phyloP scores from a whole-genome alignment of 2,797 vertebrate genomes.

The Phalanger gymnotis region DNA sequence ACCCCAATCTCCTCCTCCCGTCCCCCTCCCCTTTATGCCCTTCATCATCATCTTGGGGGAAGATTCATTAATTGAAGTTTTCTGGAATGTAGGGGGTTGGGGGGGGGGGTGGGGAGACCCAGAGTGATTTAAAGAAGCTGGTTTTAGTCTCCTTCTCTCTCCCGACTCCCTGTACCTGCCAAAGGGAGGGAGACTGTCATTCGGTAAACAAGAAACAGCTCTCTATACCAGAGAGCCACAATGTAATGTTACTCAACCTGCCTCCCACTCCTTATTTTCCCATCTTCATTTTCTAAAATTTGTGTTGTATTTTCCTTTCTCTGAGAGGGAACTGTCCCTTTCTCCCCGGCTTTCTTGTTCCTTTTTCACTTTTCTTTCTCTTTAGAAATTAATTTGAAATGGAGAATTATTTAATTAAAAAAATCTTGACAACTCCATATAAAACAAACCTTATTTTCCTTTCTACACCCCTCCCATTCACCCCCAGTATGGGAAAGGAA shows the following conservation, averaged over 20 bases:
- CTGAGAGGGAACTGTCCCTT: slow-evolving; percentile 53
- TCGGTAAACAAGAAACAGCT: slow-evolving; percentile 68
- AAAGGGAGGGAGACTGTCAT: slow-evolving; percentile 33
- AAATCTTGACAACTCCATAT: slow-evolving; percentile 51
- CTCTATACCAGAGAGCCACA: slow-evolving; percentile 50
- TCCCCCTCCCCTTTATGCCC: slow-evolving; percentile 46
- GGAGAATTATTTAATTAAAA: slow-evolving; percentile 63
- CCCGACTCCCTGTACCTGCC: slow-evolving; percentile 67
- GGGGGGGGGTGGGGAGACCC: slow-evolving; percentile 58
- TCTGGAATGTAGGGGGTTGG: slow-evolving; percentile 77
- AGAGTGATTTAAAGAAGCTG: slow-evolving; percentile 77
- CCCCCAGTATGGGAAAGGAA: slow-evolving; percentile 59
- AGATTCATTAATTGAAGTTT: slow-evolving; percentile 81
- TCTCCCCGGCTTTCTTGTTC: slow-evolving; percentile 67
- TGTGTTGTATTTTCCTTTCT: slow-evolving; percentile 78
- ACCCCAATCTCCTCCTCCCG: slow-evolving; percentile 9
- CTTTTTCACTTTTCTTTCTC: slow-evolving; percentile 59
- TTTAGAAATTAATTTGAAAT: slow-evolving; percentile 70
- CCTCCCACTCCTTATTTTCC: slow-evolving; percentile 19
- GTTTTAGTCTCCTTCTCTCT: slow-evolving; percentile 68
- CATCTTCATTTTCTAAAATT: slow-evolving; percentile 69
- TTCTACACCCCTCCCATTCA: neutral
- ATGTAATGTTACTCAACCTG: slow-evolving; percentile 34
- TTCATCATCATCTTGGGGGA: slow-evolving; percentile 55
- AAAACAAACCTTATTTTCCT: slow-evolving; percentile 62